A percentile compares a stretch with the other conserved stretches of the same genome.
Evolutionary conservation across 2,888 invertebrate species (phyloP).

Genomic region (Caenorhabditis becei): DNA sequence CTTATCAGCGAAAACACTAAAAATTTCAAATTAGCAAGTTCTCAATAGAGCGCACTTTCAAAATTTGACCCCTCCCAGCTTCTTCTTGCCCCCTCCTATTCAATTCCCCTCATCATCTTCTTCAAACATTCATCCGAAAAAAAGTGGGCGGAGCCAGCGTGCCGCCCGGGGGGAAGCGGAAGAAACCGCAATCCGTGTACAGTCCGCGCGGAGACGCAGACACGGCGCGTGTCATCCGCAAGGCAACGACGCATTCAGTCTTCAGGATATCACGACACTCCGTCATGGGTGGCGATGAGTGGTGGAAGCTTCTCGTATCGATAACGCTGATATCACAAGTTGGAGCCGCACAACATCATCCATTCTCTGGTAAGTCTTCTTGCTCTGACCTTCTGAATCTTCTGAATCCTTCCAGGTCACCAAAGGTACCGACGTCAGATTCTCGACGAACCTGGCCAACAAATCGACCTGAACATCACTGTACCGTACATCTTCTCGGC

Average conservation of each 20-base stretch:
- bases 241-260: background rate
- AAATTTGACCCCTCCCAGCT: no score
- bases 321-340: background rate
- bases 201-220: background rate
- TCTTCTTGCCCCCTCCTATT: background rate
- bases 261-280: slow-evolving; percentile 2
- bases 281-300: slow-evolving; percentile 2
- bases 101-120: background rate
- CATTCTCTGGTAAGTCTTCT: background rate
- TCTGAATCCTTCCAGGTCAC: slow-evolving; percentile 48
- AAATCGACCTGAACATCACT: slow-evolving; percentile 79
- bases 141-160: background rate
- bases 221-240: slow-evolving; percentile 1
- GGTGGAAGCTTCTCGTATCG: background rate
- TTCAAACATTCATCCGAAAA: background rate
- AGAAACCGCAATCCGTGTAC: background rate
- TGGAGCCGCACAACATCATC: background rate
- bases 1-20: no score
- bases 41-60: no score
- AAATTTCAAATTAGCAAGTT: no score
- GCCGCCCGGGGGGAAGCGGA: background rate
- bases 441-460: slow-evolving; percentile 54
- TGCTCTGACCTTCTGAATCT: background rate
- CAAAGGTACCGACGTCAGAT: slow-evolving; percentile 64
- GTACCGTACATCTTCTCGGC: slow-evolving; percentile 81